These are phyloP conservation scores for Syngnathus typhle DNA, from an alignment of 2,113 vertebrate species.

Conservation along the genomic window DNA sequence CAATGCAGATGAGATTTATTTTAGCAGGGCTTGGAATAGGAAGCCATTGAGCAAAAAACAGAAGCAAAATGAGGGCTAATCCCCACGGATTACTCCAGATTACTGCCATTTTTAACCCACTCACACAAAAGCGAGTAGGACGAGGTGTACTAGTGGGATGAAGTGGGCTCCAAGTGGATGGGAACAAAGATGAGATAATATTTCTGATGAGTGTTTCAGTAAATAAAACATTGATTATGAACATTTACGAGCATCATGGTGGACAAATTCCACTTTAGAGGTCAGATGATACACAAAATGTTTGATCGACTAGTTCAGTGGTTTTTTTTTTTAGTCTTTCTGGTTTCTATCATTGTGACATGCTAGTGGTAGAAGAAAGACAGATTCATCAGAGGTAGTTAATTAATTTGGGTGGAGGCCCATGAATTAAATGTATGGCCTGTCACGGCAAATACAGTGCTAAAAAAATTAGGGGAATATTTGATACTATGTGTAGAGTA, in stretches of 20 bases:
- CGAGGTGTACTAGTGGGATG: conserved; percentile 18
- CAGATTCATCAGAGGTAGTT: background rate
- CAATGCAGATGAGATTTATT: conserved; percentile 37
- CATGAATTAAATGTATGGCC: background rate
- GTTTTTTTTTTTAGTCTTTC: background rate
- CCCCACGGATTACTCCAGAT: conserved; percentile 56
- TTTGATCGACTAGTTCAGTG: background rate
- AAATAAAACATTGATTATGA: background rate
- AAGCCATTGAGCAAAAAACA: conserved; percentile 48
- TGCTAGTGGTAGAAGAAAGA: background rate
- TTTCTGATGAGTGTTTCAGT: too few species aligned
- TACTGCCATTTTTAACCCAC: conserved; percentile 63
- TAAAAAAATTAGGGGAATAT: background rate
- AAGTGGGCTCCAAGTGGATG: background rate
- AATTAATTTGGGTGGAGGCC: background rate
- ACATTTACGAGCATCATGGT: too few species aligned
- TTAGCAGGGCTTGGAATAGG: conserved; percentile 55
- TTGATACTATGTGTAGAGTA: background rate
- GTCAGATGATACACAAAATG: background rate
- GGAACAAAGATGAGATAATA: background rate
- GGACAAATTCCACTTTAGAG: background rate
- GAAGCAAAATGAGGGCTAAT: conserved; percentile 61
- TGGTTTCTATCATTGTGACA: background rate
- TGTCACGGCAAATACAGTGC: background rate
- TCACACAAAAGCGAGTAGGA: conserved; percentile 40